These are phyloP conservation scores for Hypotaenidia philippensis DNA, from an alignment of 2,797 vertebrate genomes.

Conservation along the genomic window DNA sequence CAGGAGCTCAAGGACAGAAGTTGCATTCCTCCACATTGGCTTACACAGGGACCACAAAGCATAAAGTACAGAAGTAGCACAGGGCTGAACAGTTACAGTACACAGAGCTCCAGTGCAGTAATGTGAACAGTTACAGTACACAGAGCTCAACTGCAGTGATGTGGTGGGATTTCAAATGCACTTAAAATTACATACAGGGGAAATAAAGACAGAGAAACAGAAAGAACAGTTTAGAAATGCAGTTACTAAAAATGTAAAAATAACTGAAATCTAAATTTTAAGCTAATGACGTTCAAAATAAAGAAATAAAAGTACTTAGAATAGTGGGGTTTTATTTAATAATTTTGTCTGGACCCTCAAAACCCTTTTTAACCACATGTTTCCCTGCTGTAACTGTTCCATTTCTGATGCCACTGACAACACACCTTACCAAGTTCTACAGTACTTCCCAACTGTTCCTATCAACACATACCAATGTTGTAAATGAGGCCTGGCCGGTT, in stretches of 20 bases:
- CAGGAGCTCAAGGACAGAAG: not conserved
- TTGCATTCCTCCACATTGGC: not conserved
- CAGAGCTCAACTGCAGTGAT: not conserved
- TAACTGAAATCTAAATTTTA: not conserved
- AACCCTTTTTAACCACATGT: not conserved
- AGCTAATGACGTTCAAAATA: not conserved
- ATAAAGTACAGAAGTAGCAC: not conserved
- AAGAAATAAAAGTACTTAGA: not conserved
- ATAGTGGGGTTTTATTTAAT: not conserved
- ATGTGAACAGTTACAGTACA: fast-evolving
- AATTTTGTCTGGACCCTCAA: not conserved
- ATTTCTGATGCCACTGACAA: not conserved
- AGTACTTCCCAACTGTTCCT: not conserved
- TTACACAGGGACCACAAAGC: not conserved
- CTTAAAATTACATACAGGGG: not conserved
- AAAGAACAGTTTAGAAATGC: not conserved
- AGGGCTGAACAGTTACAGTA: not conserved
- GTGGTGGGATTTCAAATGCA: not conserved
- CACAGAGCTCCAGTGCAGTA: not conserved
- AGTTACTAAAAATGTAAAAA: not conserved
- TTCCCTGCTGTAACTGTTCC: not conserved
- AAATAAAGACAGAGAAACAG: not conserved
- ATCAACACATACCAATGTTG: constrained; percentile 89
- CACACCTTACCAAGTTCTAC: not conserved
- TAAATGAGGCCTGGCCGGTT: constrained; percentile 97